A percentile compares a stretch with the other conserved stretches of the same genome.
phyloP scores from a whole-genome alignment of 1,140 invertebrate species.

The Melanaphis sacchari region DNA sequence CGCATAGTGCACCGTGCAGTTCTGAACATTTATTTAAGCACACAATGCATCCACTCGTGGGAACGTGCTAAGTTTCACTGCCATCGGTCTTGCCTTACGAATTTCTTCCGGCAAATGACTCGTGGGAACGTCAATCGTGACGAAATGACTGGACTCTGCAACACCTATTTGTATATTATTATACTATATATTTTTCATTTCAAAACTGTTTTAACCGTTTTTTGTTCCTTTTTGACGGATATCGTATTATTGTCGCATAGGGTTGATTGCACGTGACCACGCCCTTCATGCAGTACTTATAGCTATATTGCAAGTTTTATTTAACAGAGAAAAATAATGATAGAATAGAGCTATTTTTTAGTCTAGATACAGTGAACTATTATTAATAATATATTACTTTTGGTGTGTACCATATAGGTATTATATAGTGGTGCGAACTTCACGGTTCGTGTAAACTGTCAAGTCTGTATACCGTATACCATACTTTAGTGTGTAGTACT shows the following conservation, averaged over 20 bases:
- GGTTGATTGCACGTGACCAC: not conserved
- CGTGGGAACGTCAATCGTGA: slow-evolving; percentile 27
- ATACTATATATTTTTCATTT: not conserved
- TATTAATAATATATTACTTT: not conserved
- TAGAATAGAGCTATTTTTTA: not conserved
- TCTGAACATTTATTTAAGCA: slow-evolving; percentile 7
- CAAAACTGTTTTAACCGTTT: not conserved
- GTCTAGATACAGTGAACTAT: not conserved
- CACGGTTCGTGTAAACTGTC: not conserved
- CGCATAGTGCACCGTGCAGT: not conserved
- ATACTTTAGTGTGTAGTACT: not conserved
- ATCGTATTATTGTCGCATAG: not conserved
- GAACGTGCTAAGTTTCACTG: slow-evolving; percentile 43
- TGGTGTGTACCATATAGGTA: not conserved
- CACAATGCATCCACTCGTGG: slow-evolving; percentile 50
- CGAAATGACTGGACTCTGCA: not conserved
- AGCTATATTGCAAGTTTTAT: not conserved
- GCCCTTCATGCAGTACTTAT: too few relatives aligned
- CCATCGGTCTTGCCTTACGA: not conserved
- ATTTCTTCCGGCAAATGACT: slow-evolving; percentile 10
- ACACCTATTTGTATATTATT: not conserved
- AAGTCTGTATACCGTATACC: not conserved
- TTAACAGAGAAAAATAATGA: not conserved
- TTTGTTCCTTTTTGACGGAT: not conserved
- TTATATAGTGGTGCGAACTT: not conserved